Conservation (phyloP, 1,140 invertebrate genomes). For the Drosophila varians region DNA sequence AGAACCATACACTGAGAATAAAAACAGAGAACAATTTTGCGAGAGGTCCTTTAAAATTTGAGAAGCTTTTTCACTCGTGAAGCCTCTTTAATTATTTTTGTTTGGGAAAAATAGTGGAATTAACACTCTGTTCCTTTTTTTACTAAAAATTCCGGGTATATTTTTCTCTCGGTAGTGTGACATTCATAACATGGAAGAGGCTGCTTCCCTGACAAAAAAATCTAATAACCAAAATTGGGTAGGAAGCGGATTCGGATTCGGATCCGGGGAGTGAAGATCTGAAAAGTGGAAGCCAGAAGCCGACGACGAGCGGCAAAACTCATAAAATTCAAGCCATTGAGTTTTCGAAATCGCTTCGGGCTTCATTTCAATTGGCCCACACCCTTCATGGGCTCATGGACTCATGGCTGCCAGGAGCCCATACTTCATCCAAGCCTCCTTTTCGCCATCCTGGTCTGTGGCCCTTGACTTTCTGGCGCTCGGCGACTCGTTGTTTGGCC, state of each 20-base stretch:
- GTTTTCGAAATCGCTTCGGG: conserved; percentile 79
- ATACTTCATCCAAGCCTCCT: background rate
- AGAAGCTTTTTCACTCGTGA: too few relatives aligned
- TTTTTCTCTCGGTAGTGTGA: background rate
- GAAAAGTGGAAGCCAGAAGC: conserved; percentile 26
- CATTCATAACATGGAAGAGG: conserved; percentile 2
- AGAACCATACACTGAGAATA: background rate
- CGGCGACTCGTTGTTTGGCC: conserved; percentile 69
- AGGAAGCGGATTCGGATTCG: conserved; percentile 26
- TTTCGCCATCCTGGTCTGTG: conserved; percentile 23
- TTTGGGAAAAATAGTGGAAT: background rate
- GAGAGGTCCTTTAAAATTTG: too few relatives aligned
- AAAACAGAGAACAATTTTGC: background rate
- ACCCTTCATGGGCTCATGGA: background rate
- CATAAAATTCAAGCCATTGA: conserved; percentile 81
- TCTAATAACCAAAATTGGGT: conserved; percentile 75
- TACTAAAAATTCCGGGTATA: too few relatives aligned
- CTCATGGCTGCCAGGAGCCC: background rate
- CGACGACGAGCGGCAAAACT: conserved; percentile 48
- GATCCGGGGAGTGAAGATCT: conserved; percentile 21
- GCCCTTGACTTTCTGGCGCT: conserved; percentile 61
- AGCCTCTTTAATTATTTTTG: too few relatives aligned
- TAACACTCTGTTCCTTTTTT: background rate
- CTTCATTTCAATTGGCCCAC: conserved; percentile 70
- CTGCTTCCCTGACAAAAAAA: conserved; percentile 43